phyloP scores from a whole-genome alignment of 2,113 vertebrate genomes.

The Lepidothrix coronata region DNA sequence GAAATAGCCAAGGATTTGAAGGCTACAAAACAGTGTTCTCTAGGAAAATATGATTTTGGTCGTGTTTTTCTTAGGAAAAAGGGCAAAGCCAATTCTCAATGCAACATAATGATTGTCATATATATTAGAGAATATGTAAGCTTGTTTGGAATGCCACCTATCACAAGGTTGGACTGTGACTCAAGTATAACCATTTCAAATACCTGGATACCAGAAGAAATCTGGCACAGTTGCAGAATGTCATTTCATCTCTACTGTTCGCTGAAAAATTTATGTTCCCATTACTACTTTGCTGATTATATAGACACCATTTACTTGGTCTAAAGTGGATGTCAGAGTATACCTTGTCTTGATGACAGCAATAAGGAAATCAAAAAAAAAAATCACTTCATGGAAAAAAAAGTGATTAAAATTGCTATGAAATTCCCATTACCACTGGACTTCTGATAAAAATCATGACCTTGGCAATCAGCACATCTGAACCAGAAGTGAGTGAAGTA shows the following conservation, averaged over 20 bases:
- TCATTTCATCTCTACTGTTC: neutral
- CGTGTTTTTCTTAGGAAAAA: neutral
- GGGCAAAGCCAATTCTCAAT: neutral
- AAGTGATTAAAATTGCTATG: conserved; percentile 1
- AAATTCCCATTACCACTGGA: conserved; percentile 34
- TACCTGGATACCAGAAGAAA: neutral
- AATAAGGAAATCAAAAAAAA: neutral
- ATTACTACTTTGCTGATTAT: neutral
- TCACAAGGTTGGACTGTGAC: neutral
- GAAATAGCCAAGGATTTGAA: neutral
- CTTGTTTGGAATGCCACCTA: neutral
- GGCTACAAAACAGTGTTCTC: neutral
- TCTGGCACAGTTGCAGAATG: neutral
- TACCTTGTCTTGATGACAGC: conserved; percentile 2
- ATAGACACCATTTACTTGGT: neutral
- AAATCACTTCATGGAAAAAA: neutral
- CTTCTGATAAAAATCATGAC: neutral
- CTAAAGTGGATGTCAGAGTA: neutral
- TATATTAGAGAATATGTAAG: fast-evolving
- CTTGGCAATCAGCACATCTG: neutral
- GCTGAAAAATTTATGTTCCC: neutral
- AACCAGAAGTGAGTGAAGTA: neutral
- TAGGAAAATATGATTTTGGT: neutral
- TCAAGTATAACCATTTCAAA: neutral
- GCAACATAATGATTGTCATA: neutral